Base-by-base conservation (phyloP, 1,140 invertebrate species). In the Drosophila arizonae region DNA sequence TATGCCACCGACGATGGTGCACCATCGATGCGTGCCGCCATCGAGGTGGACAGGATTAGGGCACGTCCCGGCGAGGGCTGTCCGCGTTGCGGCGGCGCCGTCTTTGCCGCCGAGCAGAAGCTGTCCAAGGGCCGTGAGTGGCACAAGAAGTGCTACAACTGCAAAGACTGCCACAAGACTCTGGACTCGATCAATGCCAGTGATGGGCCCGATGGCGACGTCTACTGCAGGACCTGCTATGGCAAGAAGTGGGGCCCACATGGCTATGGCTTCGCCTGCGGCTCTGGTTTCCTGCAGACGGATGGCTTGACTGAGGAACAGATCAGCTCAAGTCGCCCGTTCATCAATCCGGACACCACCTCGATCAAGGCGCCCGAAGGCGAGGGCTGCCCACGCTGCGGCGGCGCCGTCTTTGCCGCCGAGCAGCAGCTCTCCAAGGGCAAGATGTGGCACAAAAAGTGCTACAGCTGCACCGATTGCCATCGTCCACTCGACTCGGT, bases 111-210 rank as follows among this genome's bases (percentile, higher is more conserved):
- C 55, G 97, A 98, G 91, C 95, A 96, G 92, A 96, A 98, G 48
- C 93, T 97, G 24, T 96, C 96, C 39, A 97, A 96, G 91, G 95
- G 96, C 63, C 94, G 97, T 89, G 97, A 98, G 92, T 99, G 97
- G 97, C 98, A 97, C 94, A 95, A 98, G 93, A 99, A 99, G 93
- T 99, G 98, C 93, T 99, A 98, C 94, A 99, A 99, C 92, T 99
- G 98, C 92, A 95, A 94, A 91, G 96, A 97, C 79, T 99, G 98
- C 92, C 96, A 95, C 79, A 97, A 97, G 89, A 97, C 96, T 21
- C 93, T 99, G 55, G 97, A 98, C 90, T 99, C 97, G 17, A 97
- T 97, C 88, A 97, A 97, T 77, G 97, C 97, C 76, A 97, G 97
- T 90, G 97, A 97, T 90, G 97, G 97, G 28, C 96, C 97, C 33